Percentiles rank a stretch among this genome's conserved stretches.
These are phyloP conservation scores for Sceloporus undulatus DNA, from an alignment of 2,113 vertebrate genomes.

Conservation along the genomic window DNA sequence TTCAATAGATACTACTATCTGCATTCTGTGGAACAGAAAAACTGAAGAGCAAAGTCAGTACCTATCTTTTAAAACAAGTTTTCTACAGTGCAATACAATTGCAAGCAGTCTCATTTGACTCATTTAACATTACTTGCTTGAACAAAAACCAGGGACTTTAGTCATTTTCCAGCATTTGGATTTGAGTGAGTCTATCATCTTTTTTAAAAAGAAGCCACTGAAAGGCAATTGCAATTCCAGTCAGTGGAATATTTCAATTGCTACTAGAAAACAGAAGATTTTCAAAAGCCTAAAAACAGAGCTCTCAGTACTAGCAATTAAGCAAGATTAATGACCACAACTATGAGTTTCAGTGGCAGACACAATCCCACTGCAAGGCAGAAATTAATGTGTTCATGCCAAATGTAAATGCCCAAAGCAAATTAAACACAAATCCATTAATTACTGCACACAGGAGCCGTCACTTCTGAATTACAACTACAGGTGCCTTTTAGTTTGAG, in stretches of 20 bases:
- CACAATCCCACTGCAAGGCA: conserved; percentile 1
- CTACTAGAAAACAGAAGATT: conserved; percentile 9
- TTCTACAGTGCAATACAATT: background rate
- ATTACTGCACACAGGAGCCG: conserved; percentile 22
- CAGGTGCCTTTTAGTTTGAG: conserved; percentile 25
- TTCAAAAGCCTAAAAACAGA: background rate
- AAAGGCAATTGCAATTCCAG: background rate
- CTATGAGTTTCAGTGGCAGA: background rate
- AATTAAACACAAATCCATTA: conserved; percentile 24
- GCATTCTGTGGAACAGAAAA: background rate
- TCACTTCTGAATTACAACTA: conserved; percentile 40
- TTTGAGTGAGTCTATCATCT: background rate
- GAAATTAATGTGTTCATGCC: conserved; percentile 24
- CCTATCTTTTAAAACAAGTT: too few relatives aligned
- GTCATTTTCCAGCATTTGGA: background rate
- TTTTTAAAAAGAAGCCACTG: background rate
- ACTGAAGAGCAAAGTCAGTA: background rate
- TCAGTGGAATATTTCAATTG: background rate
- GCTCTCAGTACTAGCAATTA: background rate
- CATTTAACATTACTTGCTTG: background rate
- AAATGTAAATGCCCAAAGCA: conserved; percentile 41
- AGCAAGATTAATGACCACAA: conserved; percentile 22
- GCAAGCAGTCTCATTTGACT: background rate
- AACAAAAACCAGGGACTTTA: background rate
- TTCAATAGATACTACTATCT: background rate